Evolutionary conservation across 2,113 vertebrate genomes (phyloP).

Genomic region (Mastomys coucha): DNA sequence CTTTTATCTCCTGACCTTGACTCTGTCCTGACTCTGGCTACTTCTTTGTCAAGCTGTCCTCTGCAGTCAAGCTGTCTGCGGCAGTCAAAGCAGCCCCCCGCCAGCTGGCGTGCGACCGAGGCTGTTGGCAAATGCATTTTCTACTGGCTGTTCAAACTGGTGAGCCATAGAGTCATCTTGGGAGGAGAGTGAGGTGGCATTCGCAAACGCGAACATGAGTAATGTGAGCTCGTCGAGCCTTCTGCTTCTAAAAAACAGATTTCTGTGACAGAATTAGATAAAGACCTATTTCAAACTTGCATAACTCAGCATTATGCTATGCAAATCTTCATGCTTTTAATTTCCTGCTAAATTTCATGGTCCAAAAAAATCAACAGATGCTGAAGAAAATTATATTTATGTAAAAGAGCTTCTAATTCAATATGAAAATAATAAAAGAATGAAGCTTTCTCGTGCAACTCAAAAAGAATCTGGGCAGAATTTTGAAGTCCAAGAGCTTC

Average conservation of each 20-base stretch:
- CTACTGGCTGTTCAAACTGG: constrained; percentile 55
- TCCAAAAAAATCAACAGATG: constrained; percentile 81
- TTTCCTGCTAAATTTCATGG: constrained; percentile 80
- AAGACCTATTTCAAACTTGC: constrained; percentile 82
- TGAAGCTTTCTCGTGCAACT: constrained; percentile 50
- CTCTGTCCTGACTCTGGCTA: constrained; percentile 55
- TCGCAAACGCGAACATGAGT: constrained; percentile 73
- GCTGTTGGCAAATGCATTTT: constrained; percentile 64
- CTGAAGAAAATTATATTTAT: constrained; percentile 80
- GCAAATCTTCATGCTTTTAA: constrained; percentile 76
- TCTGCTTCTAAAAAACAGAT: constrained; percentile 74
- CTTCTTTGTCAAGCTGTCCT: constrained; percentile 64
- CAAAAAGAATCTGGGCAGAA: constrained; percentile 52
- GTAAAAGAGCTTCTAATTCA: constrained; percentile 79
- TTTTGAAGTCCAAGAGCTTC: constrained; percentile 52
- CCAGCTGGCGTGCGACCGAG: constrained; percentile 65
- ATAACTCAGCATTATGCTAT: constrained; percentile 80
- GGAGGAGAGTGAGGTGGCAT: constrained; percentile 61
- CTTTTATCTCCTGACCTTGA: constrained; percentile 69
- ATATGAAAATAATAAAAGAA: constrained; percentile 78
- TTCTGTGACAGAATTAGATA: constrained; percentile 80
- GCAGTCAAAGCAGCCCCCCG: constrained; percentile 52
- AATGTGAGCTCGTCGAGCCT: constrained; percentile 64
- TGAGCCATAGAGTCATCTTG: constrained; percentile 48
- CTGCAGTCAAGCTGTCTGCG: constrained; percentile 25